These are phyloP conservation scores for Sycobia sp. DNA, from an alignment of 1,140 invertebrate genomes.

Conservation along the genomic window DNA sequence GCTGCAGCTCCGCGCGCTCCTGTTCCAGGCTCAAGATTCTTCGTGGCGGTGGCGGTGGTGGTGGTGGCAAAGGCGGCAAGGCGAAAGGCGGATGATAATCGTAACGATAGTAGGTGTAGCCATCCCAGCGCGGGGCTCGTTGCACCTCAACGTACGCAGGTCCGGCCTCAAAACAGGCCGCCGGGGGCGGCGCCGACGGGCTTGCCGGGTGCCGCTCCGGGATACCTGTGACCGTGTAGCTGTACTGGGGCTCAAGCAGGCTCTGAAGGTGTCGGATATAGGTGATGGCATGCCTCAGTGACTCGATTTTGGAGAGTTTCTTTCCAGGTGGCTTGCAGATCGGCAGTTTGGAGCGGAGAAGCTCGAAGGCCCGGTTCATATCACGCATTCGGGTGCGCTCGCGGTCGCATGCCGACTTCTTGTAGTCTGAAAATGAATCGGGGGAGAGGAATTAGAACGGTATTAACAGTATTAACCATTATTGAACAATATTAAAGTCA, in stretches of 20 bases:
- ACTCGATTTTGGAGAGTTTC: constrained; percentile 87
- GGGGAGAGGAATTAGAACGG: too few relatives aligned
- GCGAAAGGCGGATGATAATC: constrained; percentile 54
- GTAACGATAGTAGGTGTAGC: constrained; percentile 56
- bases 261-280: constrained; percentile 80
- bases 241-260: constrained; percentile 61
- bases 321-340: constrained; percentile 84
- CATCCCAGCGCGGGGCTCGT: constrained; percentile 54
- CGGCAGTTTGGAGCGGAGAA: constrained; percentile 77
- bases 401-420: constrained; percentile 83
- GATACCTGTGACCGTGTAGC: constrained; percentile 39
- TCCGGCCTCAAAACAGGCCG: constrained; percentile 34
- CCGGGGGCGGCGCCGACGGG: background rate
- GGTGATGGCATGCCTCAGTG: constrained; percentile 79
- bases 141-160: constrained; percentile 48
- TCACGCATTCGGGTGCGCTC: constrained; percentile 85
- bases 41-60: constrained; percentile 42
- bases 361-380: constrained; percentile 86
- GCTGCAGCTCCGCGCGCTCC: constrained; percentile 33
- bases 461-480: too few relatives aligned
- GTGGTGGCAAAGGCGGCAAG: constrained; percentile 35
- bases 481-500: too few relatives aligned
- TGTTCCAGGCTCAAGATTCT: constrained; percentile 38
- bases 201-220: constrained; percentile 38
- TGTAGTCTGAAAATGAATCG: constrained; percentile 71